Evolutionary conservation across 2,888 invertebrate genomes (phyloP).

Genomic region (Nesidiocoris tenuis): DNA sequence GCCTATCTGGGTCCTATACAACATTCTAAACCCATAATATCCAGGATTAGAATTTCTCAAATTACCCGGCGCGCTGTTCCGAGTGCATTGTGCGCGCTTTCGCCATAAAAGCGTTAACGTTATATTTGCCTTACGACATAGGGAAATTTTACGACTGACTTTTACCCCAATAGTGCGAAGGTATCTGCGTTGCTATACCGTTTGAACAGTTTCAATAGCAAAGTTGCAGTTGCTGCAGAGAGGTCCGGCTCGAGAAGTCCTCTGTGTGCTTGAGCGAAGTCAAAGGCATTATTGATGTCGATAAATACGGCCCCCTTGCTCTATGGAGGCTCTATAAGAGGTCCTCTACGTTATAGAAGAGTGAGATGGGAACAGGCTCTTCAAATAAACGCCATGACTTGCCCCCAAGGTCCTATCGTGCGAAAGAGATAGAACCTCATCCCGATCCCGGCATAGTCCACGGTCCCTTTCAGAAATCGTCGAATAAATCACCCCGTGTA

Average conservation of each 20-base stretch:
- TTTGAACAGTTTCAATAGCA: neutral
- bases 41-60: neutral
- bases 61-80: neutral
- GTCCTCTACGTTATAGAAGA: neutral
- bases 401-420: neutral
- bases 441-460: neutral
- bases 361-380: neutral
- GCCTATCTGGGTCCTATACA: no score
- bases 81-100: neutral
- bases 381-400: neutral
- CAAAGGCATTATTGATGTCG: neutral
- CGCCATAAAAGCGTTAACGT: neutral
- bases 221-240: neutral
- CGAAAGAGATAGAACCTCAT: neutral
- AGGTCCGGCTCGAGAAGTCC: neutral
- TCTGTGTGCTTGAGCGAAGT: neutral
- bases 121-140: neutral
- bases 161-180: neutral
- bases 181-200: neutral
- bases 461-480: slow-evolving; percentile 2
- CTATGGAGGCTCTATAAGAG: neutral
- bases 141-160: neutral
- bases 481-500: neutral
- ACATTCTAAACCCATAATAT: no score
- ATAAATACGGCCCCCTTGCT: neutral